phyloP scores from a whole-genome alignment of 2,113 vertebrate species.

The Penelope pileata region DNA sequence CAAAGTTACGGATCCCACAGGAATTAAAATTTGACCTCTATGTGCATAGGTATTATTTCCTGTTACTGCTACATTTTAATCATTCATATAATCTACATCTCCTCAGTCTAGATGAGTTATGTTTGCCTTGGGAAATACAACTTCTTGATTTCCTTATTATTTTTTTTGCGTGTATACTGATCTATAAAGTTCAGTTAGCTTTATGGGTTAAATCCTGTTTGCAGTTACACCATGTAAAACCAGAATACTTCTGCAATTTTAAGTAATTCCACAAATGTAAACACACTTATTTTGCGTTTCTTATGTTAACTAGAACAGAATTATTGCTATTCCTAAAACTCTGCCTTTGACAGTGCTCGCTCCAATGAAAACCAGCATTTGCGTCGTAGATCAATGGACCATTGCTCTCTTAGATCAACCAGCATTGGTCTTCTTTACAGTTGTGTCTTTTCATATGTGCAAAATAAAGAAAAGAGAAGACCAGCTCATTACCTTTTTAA shows the following conservation, averaged over 20 bases:
- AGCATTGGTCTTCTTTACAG: neutral
- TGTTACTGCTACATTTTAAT: conserved; percentile 30
- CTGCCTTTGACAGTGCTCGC: neutral
- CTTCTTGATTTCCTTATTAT: neutral
- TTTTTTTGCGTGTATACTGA: neutral
- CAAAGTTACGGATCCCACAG: neutral
- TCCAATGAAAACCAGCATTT: neutral
- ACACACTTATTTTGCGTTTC: neutral
- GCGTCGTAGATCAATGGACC: neutral
- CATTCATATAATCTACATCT: conserved; percentile 4
- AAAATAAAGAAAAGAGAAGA: neutral
- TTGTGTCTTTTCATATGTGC: neutral
- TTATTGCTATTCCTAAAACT: neutral
- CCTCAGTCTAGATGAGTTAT: neutral
- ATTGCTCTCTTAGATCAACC: no score
- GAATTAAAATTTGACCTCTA: conserved; percentile 47
- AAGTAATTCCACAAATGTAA: neutral
- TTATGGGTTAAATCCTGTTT: neutral
- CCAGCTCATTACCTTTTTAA: neutral
- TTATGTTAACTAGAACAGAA: neutral
- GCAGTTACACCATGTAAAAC: neutral
- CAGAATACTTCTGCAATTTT: neutral
- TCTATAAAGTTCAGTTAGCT: neutral
- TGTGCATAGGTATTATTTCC: conserved; percentile 16
- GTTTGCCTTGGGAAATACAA: conserved; percentile 8